Evolutionary conservation across 2,888 invertebrate species (phyloP).

Genomic region (Dryomyza anilis): DNA sequence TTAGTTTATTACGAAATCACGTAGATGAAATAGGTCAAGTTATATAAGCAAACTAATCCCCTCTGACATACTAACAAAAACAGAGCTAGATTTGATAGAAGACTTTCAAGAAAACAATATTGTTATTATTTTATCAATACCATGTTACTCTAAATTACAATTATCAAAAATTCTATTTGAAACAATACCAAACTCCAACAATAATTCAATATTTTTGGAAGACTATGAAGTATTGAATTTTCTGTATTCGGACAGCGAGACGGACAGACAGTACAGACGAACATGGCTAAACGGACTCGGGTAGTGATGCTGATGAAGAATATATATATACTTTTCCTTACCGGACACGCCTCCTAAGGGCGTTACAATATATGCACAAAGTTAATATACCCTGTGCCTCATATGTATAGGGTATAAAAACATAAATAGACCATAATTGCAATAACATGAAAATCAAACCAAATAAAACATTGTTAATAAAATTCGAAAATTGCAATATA

Average conservation of each 20-base stretch:
- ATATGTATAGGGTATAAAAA: too few relatives aligned
- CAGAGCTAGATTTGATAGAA: conserved; percentile 29
- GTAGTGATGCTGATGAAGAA: too few relatives aligned
- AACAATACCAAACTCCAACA: conserved; percentile 25
- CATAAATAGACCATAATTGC: conserved; percentile 26
- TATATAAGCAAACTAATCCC: conserved; percentile 34
- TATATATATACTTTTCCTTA: too few relatives aligned
- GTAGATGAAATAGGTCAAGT: conserved; percentile 32
- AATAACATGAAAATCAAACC: conserved; percentile 24
- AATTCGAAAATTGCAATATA: conserved; percentile 31
- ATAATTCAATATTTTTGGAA: conserved; percentile 24
- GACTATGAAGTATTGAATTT: conserved; percentile 24
- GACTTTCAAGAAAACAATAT: conserved; percentile 31
- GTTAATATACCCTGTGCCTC: too few relatives aligned
- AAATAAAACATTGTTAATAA: conserved; percentile 25
- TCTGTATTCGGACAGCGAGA: too few relatives aligned
- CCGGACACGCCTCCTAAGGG: too few relatives aligned
- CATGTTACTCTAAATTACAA: conserved; percentile 29
- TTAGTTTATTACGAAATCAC: conserved; percentile 27
- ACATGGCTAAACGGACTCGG: too few relatives aligned
- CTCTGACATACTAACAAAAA: conserved; percentile 29
- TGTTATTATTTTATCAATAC: conserved; percentile 22
- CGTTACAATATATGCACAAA: too few relatives aligned
- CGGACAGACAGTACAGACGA: conserved; percentile 23
- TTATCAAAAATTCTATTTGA: conserved; percentile 30